Evolutionary conservation across 2,797 vertebrate genomes (phyloP), one percentile per base, ranked within the genome.

Genomic region (Malacoctenus gilli): DNA sequence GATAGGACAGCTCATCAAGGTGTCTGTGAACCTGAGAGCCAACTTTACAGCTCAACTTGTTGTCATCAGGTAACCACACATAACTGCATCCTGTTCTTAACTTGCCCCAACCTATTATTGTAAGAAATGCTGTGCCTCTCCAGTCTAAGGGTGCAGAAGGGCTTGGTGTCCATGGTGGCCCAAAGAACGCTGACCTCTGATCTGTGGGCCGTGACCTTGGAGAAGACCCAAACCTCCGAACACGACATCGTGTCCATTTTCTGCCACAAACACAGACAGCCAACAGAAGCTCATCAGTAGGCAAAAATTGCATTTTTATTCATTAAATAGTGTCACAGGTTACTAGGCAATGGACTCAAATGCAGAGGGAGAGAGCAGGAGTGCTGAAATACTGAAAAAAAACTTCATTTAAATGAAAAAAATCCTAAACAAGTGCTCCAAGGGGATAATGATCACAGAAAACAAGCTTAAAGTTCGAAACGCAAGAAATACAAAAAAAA

Each of bases 131-230:
- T 37, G 25, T 52, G n/a, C 57, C 21, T 50, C 5, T 18, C 44
- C 56, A 92, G 91, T 66, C 31, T 92, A 37, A 89, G 85, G 72
- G 75, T 92, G 55, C 89, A 83, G 65, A 92, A 87, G 55, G 85
- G 89, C 8, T 73, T 91, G 53, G 65, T 92, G 39, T 89, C 87
- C 0, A 57, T 89, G 64, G 64, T 85, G 55, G 80, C 78, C n/a
- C 75, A 85, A 32, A 79, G 80, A 22, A 63, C 80, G 3, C 54
- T 80, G 59, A 80, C 56, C 51, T 79, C 87, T 39, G 80, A 88
- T 42, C 58, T 74, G 4, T 92, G 90, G 90, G 55, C 77, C 3
- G 79, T 89, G 65, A 88, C 75, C 15, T 42, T 92, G 70, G 89
- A 92, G 54, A 84, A 44, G 57, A 89, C 56, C 19, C 80, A 86